Percentiles rank a stretch among this genome's conserved stretches.
phyloP scores from a whole-genome alignment of 2,113 vertebrate genomes.

The Eleginops maclovinus region DNA sequence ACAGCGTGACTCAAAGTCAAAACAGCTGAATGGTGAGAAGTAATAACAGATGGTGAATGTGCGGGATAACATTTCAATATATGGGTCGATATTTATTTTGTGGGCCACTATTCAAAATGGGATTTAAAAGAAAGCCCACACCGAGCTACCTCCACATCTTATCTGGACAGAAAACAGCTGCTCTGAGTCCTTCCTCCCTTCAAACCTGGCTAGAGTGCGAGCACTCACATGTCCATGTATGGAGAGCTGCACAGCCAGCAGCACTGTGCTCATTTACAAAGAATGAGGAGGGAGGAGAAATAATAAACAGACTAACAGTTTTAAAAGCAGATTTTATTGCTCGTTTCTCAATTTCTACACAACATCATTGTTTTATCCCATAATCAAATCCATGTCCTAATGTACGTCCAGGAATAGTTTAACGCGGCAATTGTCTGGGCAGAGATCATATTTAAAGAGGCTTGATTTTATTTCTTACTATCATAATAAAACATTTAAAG shows the following conservation, averaged over 20 bases:
- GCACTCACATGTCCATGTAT: constrained; percentile 20
- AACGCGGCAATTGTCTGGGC: too few species aligned
- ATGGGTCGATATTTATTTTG: neutral
- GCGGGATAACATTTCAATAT: neutral
- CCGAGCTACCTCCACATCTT: neutral
- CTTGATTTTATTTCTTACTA: too few species aligned
- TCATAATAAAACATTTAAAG: too few species aligned
- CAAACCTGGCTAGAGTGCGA: too few species aligned
- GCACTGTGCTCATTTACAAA: neutral
- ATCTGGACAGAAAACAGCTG: neutral
- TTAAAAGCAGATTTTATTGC: too few species aligned
- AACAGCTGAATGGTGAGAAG: too few species aligned
- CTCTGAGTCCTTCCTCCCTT: neutral
- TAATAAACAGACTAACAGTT: neutral
- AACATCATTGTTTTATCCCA: neutral
- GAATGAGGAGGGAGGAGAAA: constrained; percentile 1
- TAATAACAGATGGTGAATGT: neutral
- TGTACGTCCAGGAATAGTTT: too few species aligned
- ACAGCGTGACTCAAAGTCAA: too few species aligned
- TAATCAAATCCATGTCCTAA: too few species aligned
- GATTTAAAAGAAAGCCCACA: too few species aligned
- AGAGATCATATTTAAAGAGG: too few species aligned
- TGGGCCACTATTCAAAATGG: neutral
- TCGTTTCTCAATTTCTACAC: too few species aligned
- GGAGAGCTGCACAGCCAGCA: constrained; percentile 18